Evolutionary conservation across 1,140 invertebrate species (phyloP).

Genomic region (Zaprionus vittiger): DNA sequence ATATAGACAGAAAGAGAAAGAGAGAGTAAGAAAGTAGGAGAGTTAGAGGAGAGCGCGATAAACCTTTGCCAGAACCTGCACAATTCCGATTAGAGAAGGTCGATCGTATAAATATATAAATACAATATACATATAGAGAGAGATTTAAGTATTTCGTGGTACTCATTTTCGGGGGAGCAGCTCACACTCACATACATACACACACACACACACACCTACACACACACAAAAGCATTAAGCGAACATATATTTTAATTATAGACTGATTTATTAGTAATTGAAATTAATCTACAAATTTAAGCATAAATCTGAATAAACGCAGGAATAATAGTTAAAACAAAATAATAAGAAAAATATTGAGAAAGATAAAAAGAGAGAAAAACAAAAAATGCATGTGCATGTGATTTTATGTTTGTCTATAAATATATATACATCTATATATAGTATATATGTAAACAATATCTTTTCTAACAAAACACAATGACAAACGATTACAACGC

Average conservation of each 20-base stretch:
- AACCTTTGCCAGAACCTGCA: constrained; percentile 44
- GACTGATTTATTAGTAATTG: constrained; percentile 83
- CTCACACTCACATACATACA: constrained; percentile 51
- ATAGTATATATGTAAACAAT: constrained; percentile 9
- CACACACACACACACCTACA: constrained; percentile 43
- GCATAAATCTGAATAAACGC: constrained; percentile 80
- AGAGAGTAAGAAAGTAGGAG: neutral
- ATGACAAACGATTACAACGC: constrained; percentile 13
- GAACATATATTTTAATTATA: constrained; percentile 83
- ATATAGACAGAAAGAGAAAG: neutral
- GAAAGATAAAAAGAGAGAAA: neutral
- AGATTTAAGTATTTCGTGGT: constrained; percentile 55
- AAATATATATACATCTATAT: constrained; percentile 1
- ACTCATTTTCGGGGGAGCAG: constrained; percentile 52
- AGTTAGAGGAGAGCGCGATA: neutral
- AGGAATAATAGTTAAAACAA: constrained; percentile 77
- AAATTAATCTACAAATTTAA: constrained; percentile 82
- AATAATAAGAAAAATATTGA: constrained; percentile 13
- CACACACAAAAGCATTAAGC: constrained; percentile 75
- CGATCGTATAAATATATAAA: constrained; percentile 16
- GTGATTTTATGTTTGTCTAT: constrained; percentile 35
- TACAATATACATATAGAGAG: constrained; percentile 34
- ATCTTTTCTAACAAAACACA: constrained; percentile 28
- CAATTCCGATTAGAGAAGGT: constrained; percentile 44
- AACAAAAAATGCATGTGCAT: constrained; percentile 37